Base-by-base conservation (phyloP, 2,113 vertebrate genomes). In the Elephantulus edwardii region DNA sequence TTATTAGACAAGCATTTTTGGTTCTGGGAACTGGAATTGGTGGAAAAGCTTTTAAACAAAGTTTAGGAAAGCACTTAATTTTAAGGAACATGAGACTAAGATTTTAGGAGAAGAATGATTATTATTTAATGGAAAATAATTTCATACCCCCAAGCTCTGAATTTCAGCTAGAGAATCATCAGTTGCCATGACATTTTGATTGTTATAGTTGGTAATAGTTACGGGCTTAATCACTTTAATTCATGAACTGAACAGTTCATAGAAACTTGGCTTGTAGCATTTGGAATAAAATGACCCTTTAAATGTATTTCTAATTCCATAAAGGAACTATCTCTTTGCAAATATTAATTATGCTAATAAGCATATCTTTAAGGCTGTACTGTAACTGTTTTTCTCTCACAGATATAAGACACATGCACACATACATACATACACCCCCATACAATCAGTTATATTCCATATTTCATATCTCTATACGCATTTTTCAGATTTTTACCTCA, bases 221-320 rank as follows among this genome's bases (percentile, higher is more conserved):
- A 86, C 35, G 26, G 70, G 20, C 19, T 76, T 89, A 76, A 50
- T 92, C 68, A 79, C 30, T 91, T 77, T 81, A 92, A 91, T 89
- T 94, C 64, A 64, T 66, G 70, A 52, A 60, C 85, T 86, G 72
- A 75, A 77, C 24, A 78, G 70, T 46, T 68, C 60, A 82, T 62
- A 79, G 86, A 89, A 81, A 85, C 94, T 79, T 90, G 74, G 38
- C 56, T n/a, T 90, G 11, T 71, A 78, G 82, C 22, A 22, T 78
- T 93, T 92, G 72, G 35, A 93, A 93, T 78, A 92, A 91, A 95
- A 77, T 54, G 60, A 89, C 46, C 64, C 58, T 94, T 89, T 71
- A 72, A 92, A 56, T 92, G 46, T 83, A 48, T 66, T 91, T 62
- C 46, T 87, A 64, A 11, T 88, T 89, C 44, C 77, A 79, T 75